Percentiles rank a stretch among this genome's conserved stretches.
These are phyloP conservation scores for Cnemophilus loriae DNA, from an alignment of 2,113 vertebrate species.

Conservation along the genomic window DNA sequence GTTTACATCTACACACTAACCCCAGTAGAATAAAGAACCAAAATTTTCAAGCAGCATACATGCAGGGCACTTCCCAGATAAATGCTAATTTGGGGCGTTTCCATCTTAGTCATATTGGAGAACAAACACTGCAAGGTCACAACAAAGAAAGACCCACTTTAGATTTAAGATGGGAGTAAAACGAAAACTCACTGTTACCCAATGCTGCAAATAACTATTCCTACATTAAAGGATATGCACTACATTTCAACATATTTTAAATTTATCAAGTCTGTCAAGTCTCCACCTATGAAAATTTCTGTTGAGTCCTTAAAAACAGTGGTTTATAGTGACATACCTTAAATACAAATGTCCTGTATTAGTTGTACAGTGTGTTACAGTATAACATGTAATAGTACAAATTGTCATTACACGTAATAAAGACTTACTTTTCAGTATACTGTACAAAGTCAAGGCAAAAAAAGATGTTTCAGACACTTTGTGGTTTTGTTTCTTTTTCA, in stretches of 20 bases:
- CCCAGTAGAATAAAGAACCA: background rate
- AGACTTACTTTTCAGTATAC: background rate
- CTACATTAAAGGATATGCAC: background rate
- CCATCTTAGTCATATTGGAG: background rate
- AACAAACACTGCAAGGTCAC: background rate
- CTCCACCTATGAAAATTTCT: background rate
- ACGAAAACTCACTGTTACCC: background rate
- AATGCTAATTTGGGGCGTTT: background rate
- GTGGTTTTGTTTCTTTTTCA: background rate
- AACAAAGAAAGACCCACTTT: background rate
- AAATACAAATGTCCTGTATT: background rate
- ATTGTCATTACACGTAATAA: background rate
- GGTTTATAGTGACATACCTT: background rate
- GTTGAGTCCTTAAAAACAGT: background rate
- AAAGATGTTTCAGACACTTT: background rate
- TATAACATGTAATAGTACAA: background rate
- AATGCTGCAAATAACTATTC: background rate
- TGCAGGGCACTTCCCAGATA: background rate
- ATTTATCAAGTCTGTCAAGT: background rate
- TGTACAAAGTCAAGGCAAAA: constrained; percentile 18
- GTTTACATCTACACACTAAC: background rate
- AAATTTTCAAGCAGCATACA: background rate
- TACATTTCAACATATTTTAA: background rate
- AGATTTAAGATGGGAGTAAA: background rate
- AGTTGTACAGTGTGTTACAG: background rate